Conservation (phyloP, 2,888 invertebrate genomes). For the Tachina fera region DNA sequence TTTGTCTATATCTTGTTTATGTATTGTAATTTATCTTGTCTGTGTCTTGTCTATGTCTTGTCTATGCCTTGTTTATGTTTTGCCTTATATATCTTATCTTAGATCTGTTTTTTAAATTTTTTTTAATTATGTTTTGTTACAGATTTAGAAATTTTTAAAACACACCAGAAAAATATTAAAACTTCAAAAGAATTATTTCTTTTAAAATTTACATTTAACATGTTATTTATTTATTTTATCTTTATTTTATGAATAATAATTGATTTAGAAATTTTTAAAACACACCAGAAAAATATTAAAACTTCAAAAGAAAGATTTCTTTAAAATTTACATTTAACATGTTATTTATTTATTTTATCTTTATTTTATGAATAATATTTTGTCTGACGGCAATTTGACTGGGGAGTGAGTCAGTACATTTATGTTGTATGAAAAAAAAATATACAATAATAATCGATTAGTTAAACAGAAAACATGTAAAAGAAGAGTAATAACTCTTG, state of each 20-base stretch:
- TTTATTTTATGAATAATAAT: conserved; percentile 37
- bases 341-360: not conserved
- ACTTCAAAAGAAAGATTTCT: not conserved
- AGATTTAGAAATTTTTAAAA: no score
- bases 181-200: not conserved
- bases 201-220: conserved; percentile 36
- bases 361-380: conserved; percentile 39
- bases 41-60: not conserved
- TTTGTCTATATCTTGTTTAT: not conserved
- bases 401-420: not conserved
- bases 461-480: not conserved
- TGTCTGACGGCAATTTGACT: not conserved
- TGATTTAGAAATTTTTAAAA: no score
- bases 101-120: not conserved
- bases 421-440: not conserved
- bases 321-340: conserved; percentile 35
- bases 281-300: no score
- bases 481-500: not conserved
- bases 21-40: no score
- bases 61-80: not conserved
- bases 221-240: not conserved
- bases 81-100: not conserved
- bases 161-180: no score
- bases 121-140: no score
- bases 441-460: not conserved